phyloP scores from a whole-genome alignment of 2,113 vertebrate genomes.

The Psammodynastes pulverulentus region DNA sequence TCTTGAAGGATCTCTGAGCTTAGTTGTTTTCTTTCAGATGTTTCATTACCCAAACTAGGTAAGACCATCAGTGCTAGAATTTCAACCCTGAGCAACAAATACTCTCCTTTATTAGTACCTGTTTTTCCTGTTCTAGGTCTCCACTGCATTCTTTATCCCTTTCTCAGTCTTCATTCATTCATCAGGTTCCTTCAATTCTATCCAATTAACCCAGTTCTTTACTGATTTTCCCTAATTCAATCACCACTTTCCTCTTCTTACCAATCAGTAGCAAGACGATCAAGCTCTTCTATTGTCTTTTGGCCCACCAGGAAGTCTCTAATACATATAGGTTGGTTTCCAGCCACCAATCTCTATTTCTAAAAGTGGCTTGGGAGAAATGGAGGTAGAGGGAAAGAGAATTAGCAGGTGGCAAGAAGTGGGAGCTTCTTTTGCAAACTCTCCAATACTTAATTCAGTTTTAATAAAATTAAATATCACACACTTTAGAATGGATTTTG shows the following conservation, averaged over 20 bases:
- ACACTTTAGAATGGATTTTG: not conserved
- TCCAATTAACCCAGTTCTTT: not conserved
- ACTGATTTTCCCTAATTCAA: not conserved
- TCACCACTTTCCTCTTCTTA: not conserved
- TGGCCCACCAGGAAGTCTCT: not conserved
- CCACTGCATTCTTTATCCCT: not conserved
- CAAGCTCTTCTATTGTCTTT: not conserved
- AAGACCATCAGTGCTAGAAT: not conserved
- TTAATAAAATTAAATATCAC: not conserved
- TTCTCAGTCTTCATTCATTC: not conserved
- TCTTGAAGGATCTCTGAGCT: not conserved
- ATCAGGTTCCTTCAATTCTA: not conserved
- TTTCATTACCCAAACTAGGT: not conserved
- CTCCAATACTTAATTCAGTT: not conserved
- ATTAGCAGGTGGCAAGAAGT: not conserved
- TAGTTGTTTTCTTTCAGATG: not conserved
- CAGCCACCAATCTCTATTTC: not conserved
- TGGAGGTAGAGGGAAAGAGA: not conserved
- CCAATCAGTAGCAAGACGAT: not conserved
- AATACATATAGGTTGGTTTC: not conserved
- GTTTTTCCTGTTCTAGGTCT: not conserved
- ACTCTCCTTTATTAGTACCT: not conserved
- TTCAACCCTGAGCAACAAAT: not conserved
- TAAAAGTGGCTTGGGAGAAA: not conserved
- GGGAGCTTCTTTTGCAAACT: not conserved